Percentiles rank a stretch among this genome's conserved stretches.
These are phyloP conservation scores for Ceriagrion tenellum DNA, from an alignment of 2,888 invertebrate genomes.

Conservation along the genomic window DNA sequence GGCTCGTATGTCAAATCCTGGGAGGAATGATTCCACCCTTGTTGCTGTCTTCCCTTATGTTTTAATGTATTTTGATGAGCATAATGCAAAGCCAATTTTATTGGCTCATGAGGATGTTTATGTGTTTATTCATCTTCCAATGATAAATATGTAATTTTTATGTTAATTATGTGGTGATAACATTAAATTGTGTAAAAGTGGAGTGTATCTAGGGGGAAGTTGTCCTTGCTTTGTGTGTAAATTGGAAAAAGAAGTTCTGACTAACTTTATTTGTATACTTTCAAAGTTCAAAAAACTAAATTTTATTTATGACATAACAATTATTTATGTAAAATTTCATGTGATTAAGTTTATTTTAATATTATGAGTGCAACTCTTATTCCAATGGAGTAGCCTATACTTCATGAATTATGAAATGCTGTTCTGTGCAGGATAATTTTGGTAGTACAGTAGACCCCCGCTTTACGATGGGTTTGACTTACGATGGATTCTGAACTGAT, in stretches of 20 bases:
- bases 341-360: background rate
- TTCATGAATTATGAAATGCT: background rate
- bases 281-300: background rate
- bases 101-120: background rate
- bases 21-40: background rate
- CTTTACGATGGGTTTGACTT: too few species aligned
- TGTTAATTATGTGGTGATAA: background rate
- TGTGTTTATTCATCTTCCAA: background rate
- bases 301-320: background rate
- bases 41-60: background rate
- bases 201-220: background rate
- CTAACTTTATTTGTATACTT: background rate
- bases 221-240: background rate
- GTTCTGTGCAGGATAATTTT: background rate
- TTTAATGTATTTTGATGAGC: background rate
- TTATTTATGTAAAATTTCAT: background rate
- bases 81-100: background rate
- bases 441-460: too few species aligned
- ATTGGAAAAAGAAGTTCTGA: background rate
- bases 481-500: too few species aligned
- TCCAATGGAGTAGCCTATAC: background rate
- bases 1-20: background rate
- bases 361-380: background rate
- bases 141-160: background rate
- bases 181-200: background rate